Evolutionary conservation across 2,888 invertebrate species (phyloP).

Genomic region (Smittia sp.): DNA sequence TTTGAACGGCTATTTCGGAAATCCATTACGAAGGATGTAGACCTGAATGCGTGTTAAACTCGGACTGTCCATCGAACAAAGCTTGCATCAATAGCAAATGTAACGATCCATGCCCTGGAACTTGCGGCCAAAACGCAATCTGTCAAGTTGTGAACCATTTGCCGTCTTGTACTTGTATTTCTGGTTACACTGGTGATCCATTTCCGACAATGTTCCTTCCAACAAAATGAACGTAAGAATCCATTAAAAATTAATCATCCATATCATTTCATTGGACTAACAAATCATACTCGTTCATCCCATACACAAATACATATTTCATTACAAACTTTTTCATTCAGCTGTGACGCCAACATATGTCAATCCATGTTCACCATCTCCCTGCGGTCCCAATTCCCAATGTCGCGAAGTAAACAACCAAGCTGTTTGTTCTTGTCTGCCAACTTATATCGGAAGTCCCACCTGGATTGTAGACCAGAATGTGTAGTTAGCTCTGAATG

Average conservation of each 20-base stretch:
- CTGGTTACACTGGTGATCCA: slow-evolving; percentile 73
- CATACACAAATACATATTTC: slow-evolving; percentile 45
- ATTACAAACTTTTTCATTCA: no score
- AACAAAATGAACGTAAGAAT: slow-evolving; percentile 56
- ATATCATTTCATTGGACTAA: background rate
- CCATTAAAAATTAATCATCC: slow-evolving; percentile 50
- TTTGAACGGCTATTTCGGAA: slow-evolving; percentile 77
- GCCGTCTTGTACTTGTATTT: slow-evolving; percentile 77
- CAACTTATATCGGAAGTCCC: slow-evolving; percentile 82
- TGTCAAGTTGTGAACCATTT: slow-evolving; percentile 80
- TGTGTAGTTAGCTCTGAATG: slow-evolving; percentile 87
- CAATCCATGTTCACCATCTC: slow-evolving; percentile 78
- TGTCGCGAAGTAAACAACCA: slow-evolving; percentile 65
- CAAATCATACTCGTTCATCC: slow-evolving; percentile 43
- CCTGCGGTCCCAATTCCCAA: slow-evolving; percentile 78
- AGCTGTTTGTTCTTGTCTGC: slow-evolving; percentile 72
- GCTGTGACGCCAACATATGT: slow-evolving; percentile 52
- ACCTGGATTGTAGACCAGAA: slow-evolving; percentile 81
- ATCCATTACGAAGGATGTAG: slow-evolving; percentile 82
- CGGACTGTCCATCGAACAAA: slow-evolving; percentile 72
- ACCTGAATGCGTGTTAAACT: slow-evolving; percentile 82
- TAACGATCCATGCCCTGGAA: slow-evolving; percentile 76
- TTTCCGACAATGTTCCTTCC: slow-evolving; percentile 62
- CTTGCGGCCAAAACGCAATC: slow-evolving; percentile 79
- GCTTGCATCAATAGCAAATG: slow-evolving; percentile 83